Base-by-base conservation (phyloP, 1,140 invertebrate genomes). In the Teleogryllus occipitalis region DNA sequence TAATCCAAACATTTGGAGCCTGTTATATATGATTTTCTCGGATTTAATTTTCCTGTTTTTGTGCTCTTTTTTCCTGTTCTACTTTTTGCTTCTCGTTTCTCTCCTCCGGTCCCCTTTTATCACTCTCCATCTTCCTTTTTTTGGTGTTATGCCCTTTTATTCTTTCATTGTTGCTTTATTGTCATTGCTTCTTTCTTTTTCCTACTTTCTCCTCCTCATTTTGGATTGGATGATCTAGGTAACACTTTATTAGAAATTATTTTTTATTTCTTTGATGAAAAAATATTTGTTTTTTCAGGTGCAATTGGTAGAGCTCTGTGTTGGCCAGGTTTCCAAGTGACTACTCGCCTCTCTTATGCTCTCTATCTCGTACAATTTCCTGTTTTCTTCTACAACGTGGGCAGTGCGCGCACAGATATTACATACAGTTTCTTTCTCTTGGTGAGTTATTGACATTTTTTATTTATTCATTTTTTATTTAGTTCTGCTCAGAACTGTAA, bases 361-460 rank as follows among this genome's bases (percentile, higher is more conserved):
- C 85, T 92, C 79, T 92, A 92, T 82, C 83, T 92, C 65, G 91
- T 90, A 49, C 91, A 92, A 82, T 92, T 92, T 83, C 91, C 91
- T 14, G 88, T 92, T 72, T 92, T 90, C 82, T 92, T 92, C 84
- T 92, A 86, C 78, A 91, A 91, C 81, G 90, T 92, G 22, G 91
- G 91, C 48, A 85, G 86, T 82, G 88, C 87, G 18, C 86, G 90
- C 82, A 86, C 85, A 80, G 84, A 89, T 6, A 87, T 89, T 78
- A 82, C 87, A 80, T 91, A 88, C 82, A 88, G 72, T 8, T 73
- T 84, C 48, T 74, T 79, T 47, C 47, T 82, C 12, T 77, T 85
- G 81, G 84, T 85, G 81, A 83, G 81, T 79, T 14, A 22, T 54
- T 39, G 14, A 73, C 7, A 14, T 74, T 0, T 75, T 78, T 65